Conservation (phyloP, 2,888 invertebrate species). For the Rhopalosiphum nymphaeae region DNA sequence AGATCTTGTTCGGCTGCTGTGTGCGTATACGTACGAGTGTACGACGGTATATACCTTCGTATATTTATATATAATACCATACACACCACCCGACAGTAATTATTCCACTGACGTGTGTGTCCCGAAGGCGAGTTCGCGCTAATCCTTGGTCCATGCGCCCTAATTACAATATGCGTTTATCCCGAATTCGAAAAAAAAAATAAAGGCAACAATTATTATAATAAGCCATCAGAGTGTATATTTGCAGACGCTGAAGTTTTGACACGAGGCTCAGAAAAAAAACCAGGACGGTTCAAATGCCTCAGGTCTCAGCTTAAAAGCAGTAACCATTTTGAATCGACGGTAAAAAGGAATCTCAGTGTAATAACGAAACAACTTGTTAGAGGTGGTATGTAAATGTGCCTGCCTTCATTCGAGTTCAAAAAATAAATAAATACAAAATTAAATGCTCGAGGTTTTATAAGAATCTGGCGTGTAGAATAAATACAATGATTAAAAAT, state of each 20-base stretch:
- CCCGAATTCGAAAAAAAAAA: constrained; percentile 6
- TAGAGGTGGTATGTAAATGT: not conserved
- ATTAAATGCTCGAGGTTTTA: not conserved
- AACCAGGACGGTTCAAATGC: constrained; percentile 38
- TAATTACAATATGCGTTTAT: constrained; percentile 52
- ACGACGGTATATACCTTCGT: not conserved
- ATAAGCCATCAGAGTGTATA: constrained; percentile 40
- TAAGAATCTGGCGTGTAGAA: not conserved
- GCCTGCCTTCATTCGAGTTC: not conserved
- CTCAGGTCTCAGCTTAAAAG: constrained; percentile 44
- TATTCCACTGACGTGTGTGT: constrained; percentile 50
- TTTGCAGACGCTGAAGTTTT: constrained; percentile 37
- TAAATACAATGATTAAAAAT: not conserved
- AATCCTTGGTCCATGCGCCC: constrained; percentile 29
- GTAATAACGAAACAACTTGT: not conserved
- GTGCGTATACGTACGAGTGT: not conserved
- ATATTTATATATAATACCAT: constrained; percentile 7
- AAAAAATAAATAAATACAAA: not conserved
- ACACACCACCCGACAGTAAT: constrained; percentile 40
- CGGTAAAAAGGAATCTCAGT: not conserved
- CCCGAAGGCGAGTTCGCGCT: constrained; percentile 53
- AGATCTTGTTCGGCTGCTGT: constrained; percentile 41
- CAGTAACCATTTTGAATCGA: not conserved
- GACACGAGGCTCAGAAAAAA: constrained; percentile 36
- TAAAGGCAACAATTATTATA: constrained; percentile 61